Conservation (phyloP, 2,113 vertebrate genomes). For the Uropsilus gracilis region DNA sequence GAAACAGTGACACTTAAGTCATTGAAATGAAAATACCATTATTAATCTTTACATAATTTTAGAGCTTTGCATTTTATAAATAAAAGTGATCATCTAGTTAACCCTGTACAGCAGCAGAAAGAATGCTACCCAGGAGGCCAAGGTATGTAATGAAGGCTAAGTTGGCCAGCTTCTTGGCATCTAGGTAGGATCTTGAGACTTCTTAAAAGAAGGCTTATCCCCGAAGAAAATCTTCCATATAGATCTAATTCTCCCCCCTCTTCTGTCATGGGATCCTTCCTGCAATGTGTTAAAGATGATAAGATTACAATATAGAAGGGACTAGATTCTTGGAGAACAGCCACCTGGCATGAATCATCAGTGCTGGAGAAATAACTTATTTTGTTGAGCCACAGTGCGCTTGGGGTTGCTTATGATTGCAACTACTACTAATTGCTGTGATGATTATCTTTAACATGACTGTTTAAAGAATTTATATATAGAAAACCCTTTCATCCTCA, state of each 20-base stretch:
- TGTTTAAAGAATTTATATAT: neutral
- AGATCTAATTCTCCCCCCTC: neutral
- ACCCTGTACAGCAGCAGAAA: neutral
- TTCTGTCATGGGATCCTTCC: neutral
- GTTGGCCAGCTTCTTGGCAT: neutral
- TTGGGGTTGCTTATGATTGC: neutral
- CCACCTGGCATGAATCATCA: neutral
- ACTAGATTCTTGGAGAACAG: neutral
- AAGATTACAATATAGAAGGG: neutral
- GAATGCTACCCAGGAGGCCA: neutral
- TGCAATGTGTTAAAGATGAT: neutral
- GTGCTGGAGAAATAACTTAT: neutral
- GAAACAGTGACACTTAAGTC: neutral
- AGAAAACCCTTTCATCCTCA: neutral
- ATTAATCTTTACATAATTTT: neutral
- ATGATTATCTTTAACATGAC: neutral
- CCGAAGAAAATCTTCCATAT: neutral
- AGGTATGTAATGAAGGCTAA: neutral
- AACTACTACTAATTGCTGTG: neutral
- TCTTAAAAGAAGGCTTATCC: neutral
- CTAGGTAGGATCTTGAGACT: neutral
- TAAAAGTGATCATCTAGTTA: neutral
- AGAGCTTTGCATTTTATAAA: conserved; percentile 1
- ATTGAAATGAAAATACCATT: neutral
- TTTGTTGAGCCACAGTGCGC: neutral